Conservation (phyloP, 2,888 invertebrate genomes). For the Sisyra nigra region DNA sequence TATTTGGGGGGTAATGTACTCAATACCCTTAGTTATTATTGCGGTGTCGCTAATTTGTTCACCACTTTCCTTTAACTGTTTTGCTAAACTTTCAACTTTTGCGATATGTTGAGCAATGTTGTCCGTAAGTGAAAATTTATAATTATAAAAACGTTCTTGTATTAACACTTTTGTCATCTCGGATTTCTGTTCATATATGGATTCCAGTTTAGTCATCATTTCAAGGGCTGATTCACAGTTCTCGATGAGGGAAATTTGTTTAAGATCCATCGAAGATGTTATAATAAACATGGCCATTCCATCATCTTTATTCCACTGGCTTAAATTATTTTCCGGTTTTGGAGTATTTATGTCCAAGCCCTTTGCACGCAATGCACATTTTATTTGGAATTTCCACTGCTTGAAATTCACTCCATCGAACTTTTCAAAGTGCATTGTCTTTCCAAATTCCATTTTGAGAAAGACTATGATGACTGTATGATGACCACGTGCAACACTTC, state of each 20-base stretch:
- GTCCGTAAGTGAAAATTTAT: slow-evolving; percentile 7
- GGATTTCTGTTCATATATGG: slow-evolving; percentile 13
- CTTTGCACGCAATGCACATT: slow-evolving; percentile 6
- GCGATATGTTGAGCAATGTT: slow-evolving; percentile 11
- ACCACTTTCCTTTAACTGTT: slow-evolving; percentile 9
- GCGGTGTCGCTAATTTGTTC: slow-evolving; percentile 10
- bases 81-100: slow-evolving; percentile 11
- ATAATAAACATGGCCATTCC: slow-evolving; percentile 11
- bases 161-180: slow-evolving; percentile 14
- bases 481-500: neutral
- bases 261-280: slow-evolving; percentile 12
- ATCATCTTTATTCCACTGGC: slow-evolving; percentile 11
- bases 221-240: slow-evolving; percentile 14
- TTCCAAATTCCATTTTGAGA: too few species aligned
- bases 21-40: slow-evolving; percentile 10
- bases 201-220: slow-evolving; percentile 14
- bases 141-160: slow-evolving; percentile 11
- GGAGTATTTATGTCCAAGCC: slow-evolving; percentile 1
- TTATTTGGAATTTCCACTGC: slow-evolving; percentile 10
- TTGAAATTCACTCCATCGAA: slow-evolving; percentile 10
- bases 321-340: neutral
- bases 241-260: slow-evolving; percentile 9
- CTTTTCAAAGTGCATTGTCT: too few species aligned
- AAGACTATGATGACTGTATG: neutral
- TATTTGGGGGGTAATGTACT: neutral